These are phyloP conservation scores for Acanthurus leucopareius DNA, from an alignment of 2,797 vertebrate species.

Conservation along the genomic window DNA sequence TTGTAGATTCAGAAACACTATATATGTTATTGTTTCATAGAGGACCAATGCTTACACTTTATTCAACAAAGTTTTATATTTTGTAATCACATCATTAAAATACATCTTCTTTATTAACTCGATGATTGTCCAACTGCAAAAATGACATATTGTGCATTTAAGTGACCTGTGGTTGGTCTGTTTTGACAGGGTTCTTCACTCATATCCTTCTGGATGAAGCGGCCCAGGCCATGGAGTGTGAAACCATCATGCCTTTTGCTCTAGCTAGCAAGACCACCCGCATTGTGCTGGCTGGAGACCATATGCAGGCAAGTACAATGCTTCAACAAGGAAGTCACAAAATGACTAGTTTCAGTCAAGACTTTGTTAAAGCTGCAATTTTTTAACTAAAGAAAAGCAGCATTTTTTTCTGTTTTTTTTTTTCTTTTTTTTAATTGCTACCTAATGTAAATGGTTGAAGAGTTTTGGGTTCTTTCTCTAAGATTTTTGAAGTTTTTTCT, in stretches of 20 bases:
- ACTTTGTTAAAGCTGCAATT: background rate
- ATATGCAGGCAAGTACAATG: conserved; percentile 92
- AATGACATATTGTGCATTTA: background rate
- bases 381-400: background rate
- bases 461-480: background rate
- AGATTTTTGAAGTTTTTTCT: conserved; percentile 1
- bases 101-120: no score
- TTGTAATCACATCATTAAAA: no score
- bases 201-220: conserved; percentile 99
- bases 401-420: background rate
- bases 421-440: background rate
- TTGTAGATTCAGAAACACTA: no score
- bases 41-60: no score
- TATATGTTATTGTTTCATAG: no score
- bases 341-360: background rate
- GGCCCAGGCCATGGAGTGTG: conserved; percentile 99
- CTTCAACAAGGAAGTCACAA: background rate
- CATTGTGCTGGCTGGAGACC: conserved; percentile 97
- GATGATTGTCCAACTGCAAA: no score
- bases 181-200: conserved; percentile 92
- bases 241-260: conserved; percentile 99
- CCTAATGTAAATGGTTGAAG: background rate
- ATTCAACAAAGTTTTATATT: no score
- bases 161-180: conserved; percentile 15
- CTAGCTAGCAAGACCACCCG: conserved; percentile 94